A percentile compares a stretch with the other conserved stretches of the same genome.
phyloP scores from a whole-genome alignment of 2,888 invertebrate genomes.

The Ecdyonurus torrentis region DNA sequence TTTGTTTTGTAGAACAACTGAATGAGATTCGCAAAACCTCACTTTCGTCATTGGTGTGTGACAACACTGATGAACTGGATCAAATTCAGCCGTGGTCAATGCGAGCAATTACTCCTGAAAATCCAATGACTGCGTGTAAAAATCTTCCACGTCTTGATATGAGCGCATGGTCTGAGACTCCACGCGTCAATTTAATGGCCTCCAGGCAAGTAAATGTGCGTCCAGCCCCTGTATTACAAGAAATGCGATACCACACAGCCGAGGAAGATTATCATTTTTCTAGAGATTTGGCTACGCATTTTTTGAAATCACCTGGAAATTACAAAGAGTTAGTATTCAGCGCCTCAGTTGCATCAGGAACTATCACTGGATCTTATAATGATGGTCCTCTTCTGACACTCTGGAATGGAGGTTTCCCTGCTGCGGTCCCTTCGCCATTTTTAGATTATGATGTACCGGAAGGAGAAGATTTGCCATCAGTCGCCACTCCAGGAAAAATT shows the following conservation, averaged over 20 bases:
- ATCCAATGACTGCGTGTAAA: constrained; percentile 44
- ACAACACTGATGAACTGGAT: constrained; percentile 49
- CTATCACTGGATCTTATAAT: constrained; percentile 4
- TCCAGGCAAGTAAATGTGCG: not conserved
- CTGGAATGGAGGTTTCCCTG: constrained; percentile 10
- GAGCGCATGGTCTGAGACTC: constrained; percentile 34
- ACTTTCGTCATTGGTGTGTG: constrained; percentile 56
- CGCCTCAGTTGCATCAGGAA: constrained; percentile 8
- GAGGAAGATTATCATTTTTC: not conserved
- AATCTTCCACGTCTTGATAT: constrained; percentile 40
- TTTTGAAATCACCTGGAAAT: not conserved
- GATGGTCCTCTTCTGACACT: constrained; percentile 2
- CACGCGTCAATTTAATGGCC: not conserved
- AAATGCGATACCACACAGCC: no score
- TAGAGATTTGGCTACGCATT: not conserved
- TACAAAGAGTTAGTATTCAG: not conserved
- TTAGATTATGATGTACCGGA: not conserved
- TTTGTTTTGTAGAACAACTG: constrained; percentile 44
- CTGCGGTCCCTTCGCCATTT: constrained; percentile 5
- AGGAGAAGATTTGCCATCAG: not conserved
- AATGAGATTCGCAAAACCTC: constrained; percentile 60
- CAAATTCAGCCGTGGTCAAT: constrained; percentile 50
- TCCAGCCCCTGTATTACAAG: no score
- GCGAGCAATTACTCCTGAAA: constrained; percentile 36
- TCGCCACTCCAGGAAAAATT: not conserved